These are phyloP conservation scores for Psephotus haematonotus DNA, from an alignment of 2,113 vertebrate species.

Conservation along the genomic window DNA sequence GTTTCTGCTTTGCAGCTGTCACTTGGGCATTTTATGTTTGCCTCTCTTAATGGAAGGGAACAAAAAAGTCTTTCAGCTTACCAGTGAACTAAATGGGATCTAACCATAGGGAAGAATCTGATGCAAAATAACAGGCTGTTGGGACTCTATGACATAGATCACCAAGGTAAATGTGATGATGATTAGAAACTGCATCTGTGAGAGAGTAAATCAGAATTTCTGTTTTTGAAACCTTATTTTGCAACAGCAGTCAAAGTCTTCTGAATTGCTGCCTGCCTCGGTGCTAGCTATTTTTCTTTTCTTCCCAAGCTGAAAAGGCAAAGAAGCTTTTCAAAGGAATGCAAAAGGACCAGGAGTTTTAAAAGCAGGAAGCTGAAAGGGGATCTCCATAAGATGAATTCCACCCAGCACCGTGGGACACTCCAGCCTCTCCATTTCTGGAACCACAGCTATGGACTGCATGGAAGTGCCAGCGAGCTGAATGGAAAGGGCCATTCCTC, in stretches of 20 bases:
- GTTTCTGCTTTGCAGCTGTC: background rate
- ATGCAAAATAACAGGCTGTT: background rate
- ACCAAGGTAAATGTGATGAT: background rate
- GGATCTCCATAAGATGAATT: slow-evolving; percentile 78
- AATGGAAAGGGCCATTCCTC: slow-evolving; percentile 70
- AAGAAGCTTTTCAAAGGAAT: slow-evolving; percentile 7
- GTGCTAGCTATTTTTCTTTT: background rate
- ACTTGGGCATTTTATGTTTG: background rate
- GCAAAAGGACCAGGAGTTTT: background rate
- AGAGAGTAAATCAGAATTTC: slow-evolving; percentile 1
- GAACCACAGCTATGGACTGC: slow-evolving; percentile 72
- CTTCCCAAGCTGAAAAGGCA: background rate
- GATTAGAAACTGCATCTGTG: background rate
- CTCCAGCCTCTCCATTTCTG: slow-evolving; percentile 73
- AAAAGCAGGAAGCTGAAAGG: background rate
- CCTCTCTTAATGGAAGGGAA: background rate
- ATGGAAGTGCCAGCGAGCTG: slow-evolving; percentile 55
- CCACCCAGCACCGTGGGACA: slow-evolving; percentile 66
- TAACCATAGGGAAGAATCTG: background rate
- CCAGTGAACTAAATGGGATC: background rate
- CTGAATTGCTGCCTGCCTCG: background rate
- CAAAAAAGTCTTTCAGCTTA: background rate
- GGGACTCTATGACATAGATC: background rate
- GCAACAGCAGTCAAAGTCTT: background rate
- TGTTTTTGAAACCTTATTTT: background rate